Percentiles rank a stretch among this genome's conserved stretches.
Evolutionary conservation across 2,888 invertebrate genomes (phyloP).

Genomic region (Magallana nippona): DNA sequence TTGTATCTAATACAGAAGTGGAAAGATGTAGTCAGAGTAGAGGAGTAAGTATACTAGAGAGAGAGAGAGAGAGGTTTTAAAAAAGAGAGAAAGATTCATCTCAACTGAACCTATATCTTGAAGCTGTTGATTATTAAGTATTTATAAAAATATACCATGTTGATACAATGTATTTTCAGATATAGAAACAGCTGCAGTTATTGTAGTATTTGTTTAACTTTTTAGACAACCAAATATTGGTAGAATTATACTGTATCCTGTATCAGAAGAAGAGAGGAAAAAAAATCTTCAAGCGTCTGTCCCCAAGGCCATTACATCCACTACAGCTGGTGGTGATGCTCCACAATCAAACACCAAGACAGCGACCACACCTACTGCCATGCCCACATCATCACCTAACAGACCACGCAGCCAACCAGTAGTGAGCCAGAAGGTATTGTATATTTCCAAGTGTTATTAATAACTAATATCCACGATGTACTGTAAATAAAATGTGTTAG

Average conservation of each 20-base stretch:
- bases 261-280: constrained; percentile 47
- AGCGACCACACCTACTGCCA: background rate
- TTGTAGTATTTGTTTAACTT: background rate
- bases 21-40: constrained; percentile 60
- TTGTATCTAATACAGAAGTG: constrained; percentile 66
- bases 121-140: no score
- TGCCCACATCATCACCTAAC: background rate
- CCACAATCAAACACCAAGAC: background rate
- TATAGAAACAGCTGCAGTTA: no score
- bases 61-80: background rate
- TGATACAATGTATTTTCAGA: no score
- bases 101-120: no score
- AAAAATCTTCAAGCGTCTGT: background rate
- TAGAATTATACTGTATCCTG: constrained; percentile 56
- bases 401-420: background rate
- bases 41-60: constrained; percentile 49
- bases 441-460: no score
- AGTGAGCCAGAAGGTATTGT: background rate
- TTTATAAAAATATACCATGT: no score
- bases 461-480: no score
- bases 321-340: background rate
- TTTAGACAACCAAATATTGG: constrained; percentile 52
- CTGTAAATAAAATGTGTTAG: no score
- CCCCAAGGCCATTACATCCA: no score
- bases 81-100: background rate